Base-by-base conservation (phyloP, 92 coral and sea anemone species). In the Epizoanthus rinbou region DNA sequence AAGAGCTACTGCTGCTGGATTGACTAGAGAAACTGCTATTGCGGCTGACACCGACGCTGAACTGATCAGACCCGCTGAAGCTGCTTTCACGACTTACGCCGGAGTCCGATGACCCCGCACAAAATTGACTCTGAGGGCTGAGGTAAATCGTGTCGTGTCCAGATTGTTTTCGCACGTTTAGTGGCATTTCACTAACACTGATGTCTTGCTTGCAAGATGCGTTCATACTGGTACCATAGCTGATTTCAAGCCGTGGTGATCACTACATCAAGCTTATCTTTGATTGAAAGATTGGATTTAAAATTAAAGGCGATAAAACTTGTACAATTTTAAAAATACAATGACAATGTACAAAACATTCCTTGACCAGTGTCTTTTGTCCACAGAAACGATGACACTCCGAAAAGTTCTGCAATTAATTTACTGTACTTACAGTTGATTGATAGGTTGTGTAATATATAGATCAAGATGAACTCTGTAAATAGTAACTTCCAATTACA, bases 11-110 rank as follows among this genome's bases (percentile, higher is more conserved):
- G 35, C 89, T 75, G 19, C 93, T 91, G 0, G 95, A 92, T 24
- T 62, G 86, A 64, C 98, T 93, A 0, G 98, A 93, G 52, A 93
- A 93, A 84, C 98, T 93, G 81, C 93, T 91, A 41, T 93, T 90
- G 31, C 98, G 92, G 80, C 98, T 93, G 6, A 91, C 85, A 41
- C 91, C 83, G n/a, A 88, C 65, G 17, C 89, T 87, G 33, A 81
- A 74, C 2, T 73, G 85, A 39, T 93, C 98, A 13, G 85, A 84
- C 43, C 93, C 85, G 79, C 92, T 86, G 50, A 88, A 91, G 54
- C 98, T 93, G 69, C 90, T 87, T 4, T 91, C 95, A 0, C 95
- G 87, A 39, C 93, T 91, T 9, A 91, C 84, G 14, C 82, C 56
- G 18, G 82, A 78, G 57, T 78, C 82, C 25, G 82, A 78, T 2